phyloP scores from a whole-genome alignment of 2,888 invertebrate species.

The Trichogramma evanescens region DNA sequence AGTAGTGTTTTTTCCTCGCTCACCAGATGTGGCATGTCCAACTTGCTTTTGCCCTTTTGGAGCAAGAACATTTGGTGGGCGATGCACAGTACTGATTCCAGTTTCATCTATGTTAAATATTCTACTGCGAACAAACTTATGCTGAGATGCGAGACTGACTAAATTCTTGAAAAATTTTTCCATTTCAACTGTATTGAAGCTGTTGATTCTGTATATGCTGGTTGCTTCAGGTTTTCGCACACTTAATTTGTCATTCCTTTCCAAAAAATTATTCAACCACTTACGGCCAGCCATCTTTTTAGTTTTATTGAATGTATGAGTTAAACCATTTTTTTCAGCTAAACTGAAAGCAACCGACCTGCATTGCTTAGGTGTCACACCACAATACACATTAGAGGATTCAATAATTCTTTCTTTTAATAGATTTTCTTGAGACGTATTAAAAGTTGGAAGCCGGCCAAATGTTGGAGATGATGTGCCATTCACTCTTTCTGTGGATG shows the following conservation, averaged over 20 bases:
- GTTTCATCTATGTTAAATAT: constrained; percentile 26
- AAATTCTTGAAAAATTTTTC: constrained; percentile 18
- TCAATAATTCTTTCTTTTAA: constrained; percentile 2
- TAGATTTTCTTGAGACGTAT: background rate
- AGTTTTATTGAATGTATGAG: constrained; percentile 22
- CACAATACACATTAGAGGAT: constrained; percentile 15
- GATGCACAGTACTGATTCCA: constrained; percentile 19
- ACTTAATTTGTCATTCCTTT: constrained; percentile 13
- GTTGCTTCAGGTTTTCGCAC: constrained; percentile 20
- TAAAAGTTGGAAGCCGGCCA: background rate
- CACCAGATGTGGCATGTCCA: constrained; percentile 22
- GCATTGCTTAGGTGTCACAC: constrained; percentile 17
- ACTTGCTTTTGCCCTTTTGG: constrained; percentile 22
- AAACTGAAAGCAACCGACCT: constrained; percentile 19
- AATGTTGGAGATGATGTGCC: background rate
- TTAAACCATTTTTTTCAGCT: constrained; percentile 19
- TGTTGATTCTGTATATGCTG: constrained; percentile 6
- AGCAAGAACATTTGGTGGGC: constrained; percentile 19
- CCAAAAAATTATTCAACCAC: constrained; percentile 21
- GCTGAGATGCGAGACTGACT: constrained; percentile 4
- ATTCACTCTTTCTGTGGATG: background rate
- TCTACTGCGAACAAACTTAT: constrained; percentile 14
- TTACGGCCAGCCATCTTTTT: constrained; percentile 23
- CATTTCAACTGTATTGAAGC: constrained; percentile 23
- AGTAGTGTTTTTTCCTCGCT: constrained; percentile 25